Evolutionary conservation across 2,888 invertebrate species (phyloP).

Genomic region (Linnaemya vulpina): DNA sequence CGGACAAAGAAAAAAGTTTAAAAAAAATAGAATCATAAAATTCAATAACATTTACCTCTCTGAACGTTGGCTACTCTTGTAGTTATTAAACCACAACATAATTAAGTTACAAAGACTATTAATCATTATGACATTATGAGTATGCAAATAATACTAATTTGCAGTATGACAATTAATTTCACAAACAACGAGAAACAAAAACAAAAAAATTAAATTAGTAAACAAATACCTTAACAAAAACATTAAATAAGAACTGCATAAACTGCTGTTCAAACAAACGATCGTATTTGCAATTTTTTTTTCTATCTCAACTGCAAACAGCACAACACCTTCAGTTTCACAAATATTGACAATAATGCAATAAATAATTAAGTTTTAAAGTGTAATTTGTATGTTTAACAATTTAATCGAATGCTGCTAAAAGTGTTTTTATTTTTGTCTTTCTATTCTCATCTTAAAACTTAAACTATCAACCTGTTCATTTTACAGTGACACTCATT

Average conservation of each 20-base stretch:
- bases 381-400: constrained; percentile 44
- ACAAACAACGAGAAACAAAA: constrained; percentile 6
- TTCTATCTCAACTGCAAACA: constrained; percentile 21
- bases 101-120: constrained; percentile 66
- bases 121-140: constrained; percentile 2
- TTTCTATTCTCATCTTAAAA: constrained; percentile 2
- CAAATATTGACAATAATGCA: constrained; percentile 41
- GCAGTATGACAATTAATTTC: constrained; percentile 57
- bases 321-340: constrained; percentile 73
- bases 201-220: constrained; percentile 1
- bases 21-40: too few relatives aligned
- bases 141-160: constrained; percentile 70
- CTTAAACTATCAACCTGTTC: constrained; percentile 21
- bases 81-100: constrained; percentile 43
- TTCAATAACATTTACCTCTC: too few relatives aligned
- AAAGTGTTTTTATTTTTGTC: background rate
- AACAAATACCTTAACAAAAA: background rate
- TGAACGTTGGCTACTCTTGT: too few relatives aligned
- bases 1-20: too few relatives aligned
- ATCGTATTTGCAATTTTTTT: constrained; percentile 19
- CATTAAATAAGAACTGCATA: background rate
- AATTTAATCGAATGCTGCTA: constrained; percentile 44
- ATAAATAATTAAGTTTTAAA: constrained; percentile 66
- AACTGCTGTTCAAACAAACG: constrained; percentile 25
- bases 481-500: constrained; percentile 13